Conservation (phyloP, 2,797 vertebrate genomes). For the Buceros bicornis region DNA sequence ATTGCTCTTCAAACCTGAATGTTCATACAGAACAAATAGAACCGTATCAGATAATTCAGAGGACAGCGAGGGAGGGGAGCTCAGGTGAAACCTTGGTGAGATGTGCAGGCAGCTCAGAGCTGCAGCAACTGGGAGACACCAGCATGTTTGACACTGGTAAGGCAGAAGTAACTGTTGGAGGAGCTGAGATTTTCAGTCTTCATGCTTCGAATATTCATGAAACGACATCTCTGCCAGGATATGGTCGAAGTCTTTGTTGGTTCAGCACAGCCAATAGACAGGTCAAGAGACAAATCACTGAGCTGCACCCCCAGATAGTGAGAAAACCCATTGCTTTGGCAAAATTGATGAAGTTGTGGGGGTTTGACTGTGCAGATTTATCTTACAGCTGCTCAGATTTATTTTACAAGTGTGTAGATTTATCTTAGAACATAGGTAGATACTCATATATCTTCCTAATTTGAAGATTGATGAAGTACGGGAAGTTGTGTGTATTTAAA, state of each 20-base stretch:
- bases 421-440: background rate
- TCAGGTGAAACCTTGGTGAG: background rate
- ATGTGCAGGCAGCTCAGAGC: background rate
- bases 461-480: background rate
- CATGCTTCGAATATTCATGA: background rate
- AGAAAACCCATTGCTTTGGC: background rate
- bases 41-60: background rate
- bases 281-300: background rate
- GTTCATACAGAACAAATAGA: background rate
- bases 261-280: background rate
- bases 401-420: background rate
- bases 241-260: background rate
- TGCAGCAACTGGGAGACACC: background rate
- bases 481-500: background rate
- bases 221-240: accelerated
- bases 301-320: background rate
- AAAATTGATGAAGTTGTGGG: background rate
- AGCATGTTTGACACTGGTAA: accelerated
- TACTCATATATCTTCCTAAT: background rate
- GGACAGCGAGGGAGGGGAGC: background rate
- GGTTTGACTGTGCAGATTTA: background rate
- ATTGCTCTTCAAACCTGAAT: background rate
- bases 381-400: too few species aligned
- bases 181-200: background rate
- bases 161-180: background rate